Conservation (phyloP, 2,797 vertebrate species). For the Spondyliosoma cantharus region DNA sequence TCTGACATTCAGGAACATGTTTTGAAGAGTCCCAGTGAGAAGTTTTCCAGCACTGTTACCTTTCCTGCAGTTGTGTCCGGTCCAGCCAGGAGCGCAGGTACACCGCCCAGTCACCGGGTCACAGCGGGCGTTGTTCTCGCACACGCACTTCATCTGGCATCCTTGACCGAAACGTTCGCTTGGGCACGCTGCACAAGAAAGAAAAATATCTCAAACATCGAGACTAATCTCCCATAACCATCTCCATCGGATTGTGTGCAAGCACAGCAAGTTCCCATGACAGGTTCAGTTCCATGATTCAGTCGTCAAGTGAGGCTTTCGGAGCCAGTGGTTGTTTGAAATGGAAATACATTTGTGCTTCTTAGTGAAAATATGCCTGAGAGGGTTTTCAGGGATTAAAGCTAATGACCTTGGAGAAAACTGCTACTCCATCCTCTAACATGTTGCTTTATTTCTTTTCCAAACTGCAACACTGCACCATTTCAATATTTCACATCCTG, state of each 20-base stretch:
- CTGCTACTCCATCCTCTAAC: slow-evolving; percentile 23
- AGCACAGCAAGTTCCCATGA: slow-evolving; percentile 54
- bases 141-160: slow-evolving; percentile 90
- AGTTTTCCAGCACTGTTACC: slow-evolving; percentile 74
- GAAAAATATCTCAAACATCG: slow-evolving; percentile 14
- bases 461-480: slow-evolving; percentile 27
- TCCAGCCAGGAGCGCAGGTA: slow-evolving; percentile 90
- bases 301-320: slow-evolving; percentile 7
- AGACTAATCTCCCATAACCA: slow-evolving; percentile 40
- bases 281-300: slow-evolving; percentile 19
- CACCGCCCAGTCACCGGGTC: slow-evolving; percentile 88
- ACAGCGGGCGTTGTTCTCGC: slow-evolving; percentile 89
- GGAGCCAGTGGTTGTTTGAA: slow-evolving; percentile 30
- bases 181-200: slow-evolving; percentile 83
- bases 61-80: slow-evolving; percentile 88
- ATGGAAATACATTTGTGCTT: slow-evolving; percentile 40
- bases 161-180: slow-evolving; percentile 87
- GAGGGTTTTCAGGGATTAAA: slow-evolving; percentile 31
- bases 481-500: slow-evolving; percentile 30
- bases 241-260: slow-evolving; percentile 24
- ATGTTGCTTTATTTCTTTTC: slow-evolving; percentile 44
- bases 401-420: slow-evolving; percentile 23
- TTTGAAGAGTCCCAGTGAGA: too few relatives aligned
- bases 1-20: too few relatives aligned
- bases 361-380: slow-evolving; percentile 41